Base-by-base conservation (phyloP, 2,888 invertebrate genomes). In the Phrixothrix hirtus region DNA sequence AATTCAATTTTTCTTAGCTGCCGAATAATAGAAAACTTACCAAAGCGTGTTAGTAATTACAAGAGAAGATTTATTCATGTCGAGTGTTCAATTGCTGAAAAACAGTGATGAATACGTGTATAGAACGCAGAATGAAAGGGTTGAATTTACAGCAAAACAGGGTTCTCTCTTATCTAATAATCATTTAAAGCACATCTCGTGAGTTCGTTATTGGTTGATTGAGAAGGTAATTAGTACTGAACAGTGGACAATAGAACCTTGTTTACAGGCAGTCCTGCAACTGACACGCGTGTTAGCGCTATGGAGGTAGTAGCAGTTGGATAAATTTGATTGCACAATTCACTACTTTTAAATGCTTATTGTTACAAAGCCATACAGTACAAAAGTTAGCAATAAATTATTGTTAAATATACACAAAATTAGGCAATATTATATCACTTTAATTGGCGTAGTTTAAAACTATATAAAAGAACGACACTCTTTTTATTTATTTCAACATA, bases 221-320 rank as follows among this genome's bases (percentile, higher is more conserved):
- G 44, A 51, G 44, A 16, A 35, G 44, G 45, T 45, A 51, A 51
- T 51, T 51, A 51, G 38, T 34, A 25, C 43, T 21, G 45, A 51
- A 45, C 27, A 32, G 39, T 36, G 34, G 35, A 51, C 45, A 51
- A 51, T 51, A 39, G 45, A 34, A 31, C 34, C 36, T 38, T 51
- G 45, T 51, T 51, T 51, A 51, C 51, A 45, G 25, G 27, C 29
- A 45, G 44, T 30, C 27, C 39, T 51, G 51, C 35, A 34, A 27
- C 32, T 51, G 51, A 51, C 51, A 45, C 51, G 45, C 31, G 37
- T 39, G 34, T 30, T 38, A 44, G 17, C 29, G 37, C 15, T 36
- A 12, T 31, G 32, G 37, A 44, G 43, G 38, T 44, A 44, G 35
- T 37, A 30, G 6, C 2, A 12, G 13, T 31, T 31, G 2, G 2